These are phyloP conservation scores for Leucophora obtusa DNA, from an alignment of 2,888 invertebrate species.

Conservation along the genomic window DNA sequence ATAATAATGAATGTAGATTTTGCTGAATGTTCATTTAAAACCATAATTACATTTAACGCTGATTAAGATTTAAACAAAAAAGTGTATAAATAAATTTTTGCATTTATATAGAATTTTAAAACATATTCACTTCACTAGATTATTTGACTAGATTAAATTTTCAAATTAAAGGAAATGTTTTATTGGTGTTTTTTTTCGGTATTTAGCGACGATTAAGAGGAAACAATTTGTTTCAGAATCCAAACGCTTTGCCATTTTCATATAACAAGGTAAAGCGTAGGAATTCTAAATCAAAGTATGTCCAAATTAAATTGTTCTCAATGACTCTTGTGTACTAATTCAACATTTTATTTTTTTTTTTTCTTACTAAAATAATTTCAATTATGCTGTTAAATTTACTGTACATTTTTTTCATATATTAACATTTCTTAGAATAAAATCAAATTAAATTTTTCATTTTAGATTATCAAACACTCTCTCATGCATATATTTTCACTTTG, in stretches of 20 bases:
- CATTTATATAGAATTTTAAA: too few species aligned
- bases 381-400: too few species aligned
- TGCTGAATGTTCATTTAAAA: conserved; percentile 24
- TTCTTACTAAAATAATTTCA: too few species aligned
- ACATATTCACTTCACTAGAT: neutral
- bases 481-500: too few species aligned
- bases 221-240: conserved; percentile 91
- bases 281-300: conserved; percentile 92
- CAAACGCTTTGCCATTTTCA: conserved; percentile 92
- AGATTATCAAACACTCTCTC: too few species aligned
- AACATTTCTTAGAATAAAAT: too few species aligned
- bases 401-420: too few species aligned
- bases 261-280: conserved; percentile 93
- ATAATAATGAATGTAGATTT: conserved; percentile 32
- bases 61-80: conserved; percentile 31
- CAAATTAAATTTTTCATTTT: too few species aligned
- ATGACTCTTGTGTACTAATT: too few species aligned
- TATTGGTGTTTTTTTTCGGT: conserved; percentile 5
- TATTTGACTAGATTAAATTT: neutral
- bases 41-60: conserved; percentile 55
- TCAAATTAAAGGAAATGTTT: neutral
- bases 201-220: conserved; percentile 68
- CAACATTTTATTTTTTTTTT: neutral
- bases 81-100: neutral
- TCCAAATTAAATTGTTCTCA: conserved; percentile 38